phyloP scores from a whole-genome alignment of 2,888 invertebrate genomes.

The Drosophila neutralis region DNA sequence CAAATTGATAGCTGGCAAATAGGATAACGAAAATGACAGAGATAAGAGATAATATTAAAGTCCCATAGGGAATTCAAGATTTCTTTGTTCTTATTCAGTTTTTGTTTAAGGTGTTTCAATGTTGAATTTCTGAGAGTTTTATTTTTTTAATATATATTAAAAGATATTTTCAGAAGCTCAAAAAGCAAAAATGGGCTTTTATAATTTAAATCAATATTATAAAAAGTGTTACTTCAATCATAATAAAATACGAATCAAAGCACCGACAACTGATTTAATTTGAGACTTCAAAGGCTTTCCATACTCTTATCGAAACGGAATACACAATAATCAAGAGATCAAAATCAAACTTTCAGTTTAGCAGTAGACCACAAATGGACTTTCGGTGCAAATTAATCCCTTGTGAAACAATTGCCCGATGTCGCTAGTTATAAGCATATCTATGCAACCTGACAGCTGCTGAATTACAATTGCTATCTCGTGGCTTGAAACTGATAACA shows the following conservation, averaged over 20 bases:
- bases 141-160: background rate
- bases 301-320: background rate
- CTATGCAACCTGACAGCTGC: slow-evolving; percentile 38
- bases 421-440: background rate
- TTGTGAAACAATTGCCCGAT: background rate
- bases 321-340: background rate
- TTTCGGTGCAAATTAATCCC: background rate
- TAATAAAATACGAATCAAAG: background rate
- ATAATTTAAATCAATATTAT: background rate
- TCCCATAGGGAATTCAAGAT: background rate
- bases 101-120: background rate
- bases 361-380: background rate
- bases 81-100: background rate
- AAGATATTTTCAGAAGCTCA: background rate
- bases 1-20: slow-evolving; percentile 1
- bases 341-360: background rate
- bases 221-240: background rate
- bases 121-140: background rate
- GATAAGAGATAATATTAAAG: background rate
- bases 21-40: background rate
- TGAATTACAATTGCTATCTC: slow-evolving; percentile 20
- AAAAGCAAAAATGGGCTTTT: background rate
- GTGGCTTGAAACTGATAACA: slow-evolving; percentile 33
- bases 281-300: background rate
- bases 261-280: background rate